phyloP scores from a whole-genome alignment of 2,888 invertebrate genomes.

The Bombyx huttoni region DNA sequence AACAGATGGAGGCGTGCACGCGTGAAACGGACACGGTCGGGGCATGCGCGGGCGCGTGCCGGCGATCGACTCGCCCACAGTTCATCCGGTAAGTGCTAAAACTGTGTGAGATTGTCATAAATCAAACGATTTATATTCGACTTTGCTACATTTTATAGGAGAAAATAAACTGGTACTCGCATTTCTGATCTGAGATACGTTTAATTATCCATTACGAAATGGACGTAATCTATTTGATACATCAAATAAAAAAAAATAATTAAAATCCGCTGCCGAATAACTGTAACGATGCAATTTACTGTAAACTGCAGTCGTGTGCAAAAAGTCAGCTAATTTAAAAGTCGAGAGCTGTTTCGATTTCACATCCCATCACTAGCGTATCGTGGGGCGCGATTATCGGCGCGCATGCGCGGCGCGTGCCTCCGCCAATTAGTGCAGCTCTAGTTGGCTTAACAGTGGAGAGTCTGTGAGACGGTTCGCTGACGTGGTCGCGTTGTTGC shows the following conservation, averaged over 20 bases:
- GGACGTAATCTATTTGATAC: too few relatives aligned
- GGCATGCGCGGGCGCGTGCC: neutral
- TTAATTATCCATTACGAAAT: too few relatives aligned
- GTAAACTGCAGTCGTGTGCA: constrained; percentile 35
- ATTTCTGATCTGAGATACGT: too few relatives aligned
- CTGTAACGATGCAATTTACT: constrained; percentile 44
- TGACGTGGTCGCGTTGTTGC: constrained; percentile 35
- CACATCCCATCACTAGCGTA: constrained; percentile 65
- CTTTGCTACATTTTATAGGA: constrained; percentile 33
- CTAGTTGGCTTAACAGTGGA: constrained; percentile 61
- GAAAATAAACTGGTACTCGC: neutral
- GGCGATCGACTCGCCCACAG: constrained; percentile 5
- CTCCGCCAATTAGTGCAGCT: constrained; percentile 69
- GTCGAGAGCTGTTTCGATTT: constrained; percentile 54
- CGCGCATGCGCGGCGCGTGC: constrained; percentile 63
- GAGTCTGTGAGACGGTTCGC: constrained; percentile 49
- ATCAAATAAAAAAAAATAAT: too few relatives aligned
- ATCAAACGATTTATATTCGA: constrained; percentile 51
- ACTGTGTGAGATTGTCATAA: constrained; percentile 32
- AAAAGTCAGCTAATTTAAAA: constrained; percentile 55
- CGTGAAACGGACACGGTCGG: constrained; percentile 41
- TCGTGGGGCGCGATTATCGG: constrained; percentile 31
- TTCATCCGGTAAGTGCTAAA: constrained; percentile 12
- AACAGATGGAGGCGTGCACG: constrained; percentile 49
- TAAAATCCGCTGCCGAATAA: constrained; percentile 29